These are phyloP conservation scores for Mamestra configurata DNA, from an alignment of 1,140 invertebrate species.

Conservation along the genomic window DNA sequence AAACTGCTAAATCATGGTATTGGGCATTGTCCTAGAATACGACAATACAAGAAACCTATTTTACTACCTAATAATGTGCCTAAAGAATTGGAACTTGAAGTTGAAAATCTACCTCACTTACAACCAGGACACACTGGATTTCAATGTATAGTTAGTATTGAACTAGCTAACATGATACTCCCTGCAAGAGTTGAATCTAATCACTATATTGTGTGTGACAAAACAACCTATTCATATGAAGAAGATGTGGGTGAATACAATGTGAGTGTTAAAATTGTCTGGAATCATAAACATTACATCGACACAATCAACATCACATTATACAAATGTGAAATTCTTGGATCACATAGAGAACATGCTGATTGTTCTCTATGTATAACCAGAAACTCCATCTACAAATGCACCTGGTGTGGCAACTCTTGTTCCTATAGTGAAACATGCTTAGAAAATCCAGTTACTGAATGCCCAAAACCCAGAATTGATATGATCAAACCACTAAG, in stretches of 20 bases:
- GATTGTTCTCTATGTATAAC: slow-evolving; percentile 98
- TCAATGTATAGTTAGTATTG: slow-evolving; percentile 96
- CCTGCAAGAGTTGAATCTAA: slow-evolving; percentile 95
- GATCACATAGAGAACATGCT: slow-evolving; percentile 96
- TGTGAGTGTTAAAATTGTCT: slow-evolving; percentile 96
- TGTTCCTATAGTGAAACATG: slow-evolving; percentile 96
- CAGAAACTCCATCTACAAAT: slow-evolving; percentile 95
- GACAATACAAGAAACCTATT: slow-evolving; percentile 90
- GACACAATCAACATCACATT: slow-evolving; percentile 96
- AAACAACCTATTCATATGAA: slow-evolving; percentile 97
- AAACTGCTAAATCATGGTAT: slow-evolving; percentile 92
- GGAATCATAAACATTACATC: slow-evolving; percentile 97
- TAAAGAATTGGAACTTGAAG: slow-evolving; percentile 95
- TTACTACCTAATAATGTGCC: slow-evolving; percentile 96
- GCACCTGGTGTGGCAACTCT: slow-evolving; percentile 96
- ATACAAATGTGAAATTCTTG: slow-evolving; percentile 98
- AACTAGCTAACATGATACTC: slow-evolving; percentile 95
- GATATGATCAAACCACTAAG: slow-evolving; percentile 98
- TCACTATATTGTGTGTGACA: slow-evolving; percentile 95
- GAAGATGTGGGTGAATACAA: slow-evolving; percentile 95
- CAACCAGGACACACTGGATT: slow-evolving; percentile 95
- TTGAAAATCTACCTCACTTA: slow-evolving; percentile 96
- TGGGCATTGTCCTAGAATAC: slow-evolving; percentile 94
- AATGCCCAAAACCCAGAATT: slow-evolving; percentile 97
- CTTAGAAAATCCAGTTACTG: slow-evolving; percentile 91